phyloP scores from a whole-genome alignment of 2,113 vertebrate genomes.

The Rynchops niger region DNA sequence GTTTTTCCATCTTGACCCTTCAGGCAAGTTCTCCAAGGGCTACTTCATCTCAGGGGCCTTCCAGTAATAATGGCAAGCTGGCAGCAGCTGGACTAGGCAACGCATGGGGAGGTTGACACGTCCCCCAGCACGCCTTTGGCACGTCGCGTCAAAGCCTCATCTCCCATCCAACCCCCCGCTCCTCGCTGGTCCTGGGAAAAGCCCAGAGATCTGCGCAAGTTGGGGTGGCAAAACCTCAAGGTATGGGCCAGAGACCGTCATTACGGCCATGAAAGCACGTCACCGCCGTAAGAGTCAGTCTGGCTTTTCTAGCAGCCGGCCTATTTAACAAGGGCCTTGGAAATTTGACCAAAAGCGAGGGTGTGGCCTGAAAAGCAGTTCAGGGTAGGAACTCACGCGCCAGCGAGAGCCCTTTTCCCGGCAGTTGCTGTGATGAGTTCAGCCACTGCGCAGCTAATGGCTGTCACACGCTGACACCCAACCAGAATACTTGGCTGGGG shows the following conservation, averaged over 20 bases:
- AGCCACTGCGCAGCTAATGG: not conserved
- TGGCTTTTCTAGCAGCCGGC: not conserved
- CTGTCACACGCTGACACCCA: not conserved
- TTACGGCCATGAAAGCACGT: not conserved
- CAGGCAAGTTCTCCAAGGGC: not conserved
- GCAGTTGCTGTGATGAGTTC: not conserved
- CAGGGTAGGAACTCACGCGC: not conserved
- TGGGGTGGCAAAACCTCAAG: not conserved
- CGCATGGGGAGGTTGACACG: not conserved
- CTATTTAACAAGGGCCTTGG: not conserved
- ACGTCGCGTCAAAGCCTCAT: fast-evolving
- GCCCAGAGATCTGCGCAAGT: not conserved
- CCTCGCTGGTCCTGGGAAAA: not conserved
- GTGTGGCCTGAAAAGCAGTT: not conserved
- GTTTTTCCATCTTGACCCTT: not conserved
- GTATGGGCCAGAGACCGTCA: not conserved
- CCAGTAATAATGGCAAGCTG: not conserved
- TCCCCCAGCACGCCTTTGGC: not conserved
- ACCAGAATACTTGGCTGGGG: not conserved
- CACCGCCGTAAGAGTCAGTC: not conserved
- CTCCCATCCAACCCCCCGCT: not conserved
- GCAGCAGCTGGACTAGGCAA: not conserved
- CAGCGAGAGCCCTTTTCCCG: not conserved
- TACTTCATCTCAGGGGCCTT: not conserved
- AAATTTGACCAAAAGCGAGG: not conserved